Evolutionary conservation across 2,113 vertebrate species (phyloP).

Genomic region (Oxyura jamaicensis): DNA sequence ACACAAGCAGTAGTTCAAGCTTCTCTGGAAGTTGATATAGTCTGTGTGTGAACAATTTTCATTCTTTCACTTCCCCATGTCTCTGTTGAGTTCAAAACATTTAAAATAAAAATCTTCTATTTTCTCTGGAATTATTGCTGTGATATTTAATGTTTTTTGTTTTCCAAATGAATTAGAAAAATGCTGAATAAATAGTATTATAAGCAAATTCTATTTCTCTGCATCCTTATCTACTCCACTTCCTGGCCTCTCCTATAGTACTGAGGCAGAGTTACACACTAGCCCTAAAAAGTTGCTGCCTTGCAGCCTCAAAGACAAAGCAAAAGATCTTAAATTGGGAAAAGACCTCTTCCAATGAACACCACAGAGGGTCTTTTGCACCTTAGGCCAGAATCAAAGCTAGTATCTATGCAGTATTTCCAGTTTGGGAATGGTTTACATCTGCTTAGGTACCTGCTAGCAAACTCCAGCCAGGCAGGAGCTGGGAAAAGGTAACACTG

Average conservation of each 20-base stretch:
- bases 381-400: not conserved
- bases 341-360: not conserved
- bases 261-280: not conserved
- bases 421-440: not conserved
- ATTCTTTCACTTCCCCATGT: not conserved
- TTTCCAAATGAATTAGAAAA: not conserved
- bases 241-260: not conserved
- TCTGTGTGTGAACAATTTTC: not conserved
- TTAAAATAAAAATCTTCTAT: not conserved
- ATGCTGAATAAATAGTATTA: not conserved
- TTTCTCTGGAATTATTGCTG: not conserved
- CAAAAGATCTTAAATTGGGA: not conserved
- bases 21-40: not conserved
- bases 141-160: not conserved
- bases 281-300: not conserved
- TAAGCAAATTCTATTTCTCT: not conserved
- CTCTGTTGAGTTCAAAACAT: not conserved
- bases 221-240: not conserved
- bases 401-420: not conserved
- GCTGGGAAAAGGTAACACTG: not conserved
- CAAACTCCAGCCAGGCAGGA: fast-evolving
- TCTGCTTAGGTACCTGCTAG: not conserved
- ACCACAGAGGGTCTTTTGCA: not conserved
- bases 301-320: not conserved
- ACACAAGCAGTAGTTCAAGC: not conserved